Percentiles rank a stretch among this genome's conserved stretches.
These are phyloP conservation scores for Orussus abietinus DNA, from an alignment of 1,140 invertebrate species.

Conservation along the genomic window DNA sequence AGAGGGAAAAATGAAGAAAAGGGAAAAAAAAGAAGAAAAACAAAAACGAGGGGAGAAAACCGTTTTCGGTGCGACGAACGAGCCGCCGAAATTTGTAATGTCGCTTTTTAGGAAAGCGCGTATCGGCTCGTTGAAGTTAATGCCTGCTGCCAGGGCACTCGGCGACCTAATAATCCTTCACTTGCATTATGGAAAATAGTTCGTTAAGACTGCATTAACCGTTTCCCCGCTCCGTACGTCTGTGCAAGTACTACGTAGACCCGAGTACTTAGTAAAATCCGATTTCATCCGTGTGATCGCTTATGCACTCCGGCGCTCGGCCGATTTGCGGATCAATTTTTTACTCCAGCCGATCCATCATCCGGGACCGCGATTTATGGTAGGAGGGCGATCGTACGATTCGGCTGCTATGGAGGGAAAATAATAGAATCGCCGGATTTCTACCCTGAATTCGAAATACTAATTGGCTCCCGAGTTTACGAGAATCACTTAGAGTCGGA, in stretches of 20 bases:
- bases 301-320: not conserved
- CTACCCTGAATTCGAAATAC: too few relatives aligned
- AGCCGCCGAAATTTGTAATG: constrained; percentile 35
- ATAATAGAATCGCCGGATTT: too few relatives aligned
- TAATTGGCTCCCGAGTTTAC: too few relatives aligned
- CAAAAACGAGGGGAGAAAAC: too few relatives aligned
- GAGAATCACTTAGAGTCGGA: too few relatives aligned
- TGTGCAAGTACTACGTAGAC: not conserved
- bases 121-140: constrained; percentile 33
- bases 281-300: not conserved
- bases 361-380: too few relatives aligned
- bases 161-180: constrained; percentile 37
- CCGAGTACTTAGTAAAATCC: too few relatives aligned
- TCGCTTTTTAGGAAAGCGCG: constrained; percentile 13
- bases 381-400: too few relatives aligned
- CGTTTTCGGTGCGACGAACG: too few relatives aligned
- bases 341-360: not conserved
- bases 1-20: too few relatives aligned
- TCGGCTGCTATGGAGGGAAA: too few relatives aligned
- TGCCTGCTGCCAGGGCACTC: constrained; percentile 20
- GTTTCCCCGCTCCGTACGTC: constrained; percentile 10
- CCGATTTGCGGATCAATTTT: not conserved
- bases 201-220: constrained; percentile 38
- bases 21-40: too few relatives aligned
- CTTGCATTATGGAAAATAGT: constrained; percentile 41